Percentiles rank a stretch among this genome's conserved stretches.
Conservation (phyloP, 92 coral and sea anemone genomes). For the Blastomussa wellsi region DNA sequence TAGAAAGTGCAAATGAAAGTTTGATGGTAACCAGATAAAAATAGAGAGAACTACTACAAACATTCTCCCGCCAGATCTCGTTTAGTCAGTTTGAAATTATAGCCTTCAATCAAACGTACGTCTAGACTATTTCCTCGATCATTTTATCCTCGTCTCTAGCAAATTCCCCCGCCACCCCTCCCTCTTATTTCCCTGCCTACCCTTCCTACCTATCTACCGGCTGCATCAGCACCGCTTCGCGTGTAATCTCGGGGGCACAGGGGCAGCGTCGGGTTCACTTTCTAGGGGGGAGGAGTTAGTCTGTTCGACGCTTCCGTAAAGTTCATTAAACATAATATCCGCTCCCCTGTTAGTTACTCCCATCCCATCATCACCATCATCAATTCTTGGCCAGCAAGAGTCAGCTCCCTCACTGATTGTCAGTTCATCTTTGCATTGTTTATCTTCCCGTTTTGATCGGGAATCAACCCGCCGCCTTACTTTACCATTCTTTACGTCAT, state of each 20-base stretch:
- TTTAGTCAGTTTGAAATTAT: no score
- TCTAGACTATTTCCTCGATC: no score
- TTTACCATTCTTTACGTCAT: not conserved
- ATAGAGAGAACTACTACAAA: no score
- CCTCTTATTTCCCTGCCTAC: not conserved
- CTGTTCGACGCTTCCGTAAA: conserved; percentile 28
- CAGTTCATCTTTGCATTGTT: conserved; percentile 14
- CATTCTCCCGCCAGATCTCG: no score
- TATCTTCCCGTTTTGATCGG: conserved; percentile 13
- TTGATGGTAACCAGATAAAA: no score
- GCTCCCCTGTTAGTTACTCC: conserved; percentile 26
- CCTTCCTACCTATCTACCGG: conserved; percentile 8
- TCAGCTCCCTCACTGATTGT: not conserved
- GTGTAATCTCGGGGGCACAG: conserved; percentile 9
- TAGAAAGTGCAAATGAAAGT: no score
- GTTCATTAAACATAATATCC: conserved; percentile 24
- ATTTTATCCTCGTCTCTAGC: no score
- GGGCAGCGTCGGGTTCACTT: conserved; percentile 17
- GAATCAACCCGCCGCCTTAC: conserved; percentile 34
- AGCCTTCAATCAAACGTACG: no score
- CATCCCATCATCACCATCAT: conserved; percentile 12
- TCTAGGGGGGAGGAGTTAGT: not conserved
- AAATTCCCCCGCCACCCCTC: not conserved
- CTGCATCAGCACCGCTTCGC: conserved; percentile 9
- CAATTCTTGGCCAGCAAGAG: not conserved